Base-by-base conservation (phyloP, 1,140 invertebrate species). In the Notospermus geniculatus region DNA sequence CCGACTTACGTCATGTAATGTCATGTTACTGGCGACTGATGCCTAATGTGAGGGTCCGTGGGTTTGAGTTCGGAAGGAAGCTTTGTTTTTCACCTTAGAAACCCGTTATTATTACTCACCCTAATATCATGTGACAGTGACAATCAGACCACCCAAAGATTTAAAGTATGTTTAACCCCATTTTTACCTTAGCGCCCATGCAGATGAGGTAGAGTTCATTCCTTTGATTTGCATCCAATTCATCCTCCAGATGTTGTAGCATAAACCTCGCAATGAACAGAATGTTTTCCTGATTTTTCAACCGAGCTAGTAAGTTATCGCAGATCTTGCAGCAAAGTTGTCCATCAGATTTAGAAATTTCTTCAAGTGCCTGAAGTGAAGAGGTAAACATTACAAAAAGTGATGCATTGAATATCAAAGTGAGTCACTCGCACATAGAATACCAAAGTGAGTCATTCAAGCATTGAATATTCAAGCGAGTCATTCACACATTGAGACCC, bases 211-310 rank as follows among this genome's bases (percentile, higher is more conserved):
- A 65, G 19, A 74, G 62, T 54, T 66, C 54, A 23, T 75, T 69
- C 17, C 66, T 15, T 23, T 68, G 61, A 0, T 63, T 54, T n/a
- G 64, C 41, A 19, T 56, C 53, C 9, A 78, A 62, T 28, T 64
- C 50, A 9, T 60, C 13, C n/a, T 57, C 32, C 32, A 79, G 65
- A 23, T 73, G 67, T 28, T 67, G 69, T 29, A 78, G 60, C 61
- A 78, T 70, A 57, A 75, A 79, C 55, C 65, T 67, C 1, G 74
- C 60, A 25, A 78, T 54, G 71, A 79, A 77, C 53, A 78, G 62
- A 29, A 74, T 67, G 57, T 74, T 68, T 27, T 65, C 62, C 28
- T 72, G 69, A 27, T 71, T 55, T 15, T 57, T 65, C 32, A 79
- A 57, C 39, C 59, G 54, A n/a, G 64, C 57, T 46, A 76, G 50